phyloP scores from a whole-genome alignment of 1,140 invertebrate genomes.

The Drosophila ananassae region DNA sequence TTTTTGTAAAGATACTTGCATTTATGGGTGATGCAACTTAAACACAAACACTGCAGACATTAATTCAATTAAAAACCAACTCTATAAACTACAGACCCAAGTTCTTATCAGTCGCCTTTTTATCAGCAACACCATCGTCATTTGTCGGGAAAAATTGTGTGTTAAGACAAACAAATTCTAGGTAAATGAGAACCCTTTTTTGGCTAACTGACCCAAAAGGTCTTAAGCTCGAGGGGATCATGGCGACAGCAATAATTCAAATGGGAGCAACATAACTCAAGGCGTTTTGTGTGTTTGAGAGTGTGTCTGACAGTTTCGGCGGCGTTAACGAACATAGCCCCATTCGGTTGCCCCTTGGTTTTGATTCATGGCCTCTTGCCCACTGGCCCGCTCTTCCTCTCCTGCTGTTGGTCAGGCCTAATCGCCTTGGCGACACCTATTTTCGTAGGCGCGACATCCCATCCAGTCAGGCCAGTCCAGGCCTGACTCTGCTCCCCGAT shows the following conservation, averaged over 20 bases:
- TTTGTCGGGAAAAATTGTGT: constrained; percentile 17
- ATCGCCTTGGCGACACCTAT: constrained; percentile 78
- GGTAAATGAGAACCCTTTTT: constrained; percentile 49
- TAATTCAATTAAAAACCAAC: background rate
- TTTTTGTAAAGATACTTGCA: too few relatives aligned
- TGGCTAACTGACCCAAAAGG: constrained; percentile 43
- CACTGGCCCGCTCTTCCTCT: constrained; percentile 15
- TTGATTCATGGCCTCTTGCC: constrained; percentile 62
- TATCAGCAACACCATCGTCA: constrained; percentile 42
- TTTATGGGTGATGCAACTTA: too few relatives aligned
- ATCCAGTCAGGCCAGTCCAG: constrained; percentile 5
- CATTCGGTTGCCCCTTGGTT: constrained; percentile 42
- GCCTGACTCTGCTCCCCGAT: background rate
- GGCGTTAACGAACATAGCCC: constrained; percentile 56
- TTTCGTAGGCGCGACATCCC: constrained; percentile 71
- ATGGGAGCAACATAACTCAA: constrained; percentile 76
- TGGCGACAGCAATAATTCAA: constrained; percentile 77
- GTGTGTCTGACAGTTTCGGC: constrained; percentile 53
- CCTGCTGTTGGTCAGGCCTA: constrained; percentile 40
- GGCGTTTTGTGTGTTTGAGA: constrained; percentile 34
- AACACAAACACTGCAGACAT: background rate
- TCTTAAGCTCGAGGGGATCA: constrained; percentile 28
- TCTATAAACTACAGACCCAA: background rate
- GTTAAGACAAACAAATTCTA: constrained; percentile 35
- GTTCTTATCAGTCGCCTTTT: background rate